Percentiles rank a stretch among this genome's conserved stretches.
Conservation (phyloP, 2,797 vertebrate genomes). For the Tapirus indicus region DNA sequence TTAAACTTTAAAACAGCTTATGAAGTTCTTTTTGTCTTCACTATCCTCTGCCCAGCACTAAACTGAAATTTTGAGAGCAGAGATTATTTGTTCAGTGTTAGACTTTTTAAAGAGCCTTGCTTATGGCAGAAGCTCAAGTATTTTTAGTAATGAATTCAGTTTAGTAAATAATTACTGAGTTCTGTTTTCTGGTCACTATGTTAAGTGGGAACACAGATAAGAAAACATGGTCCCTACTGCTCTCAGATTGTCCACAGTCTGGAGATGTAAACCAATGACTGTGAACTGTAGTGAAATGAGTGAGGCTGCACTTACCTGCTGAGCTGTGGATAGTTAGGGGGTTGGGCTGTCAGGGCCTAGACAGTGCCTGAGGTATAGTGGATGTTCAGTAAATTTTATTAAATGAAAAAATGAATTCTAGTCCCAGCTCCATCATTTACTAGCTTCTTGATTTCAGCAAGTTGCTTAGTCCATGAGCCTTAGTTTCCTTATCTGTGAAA, state of each 20-base stretch:
- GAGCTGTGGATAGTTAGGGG: not conserved
- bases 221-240: not conserved
- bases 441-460: constrained; percentile 45
- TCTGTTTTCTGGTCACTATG: not conserved
- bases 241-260: not conserved
- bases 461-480: not conserved
- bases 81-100: not conserved
- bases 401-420: not conserved
- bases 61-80: not conserved
- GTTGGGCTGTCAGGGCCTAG: not conserved
- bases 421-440: not conserved
- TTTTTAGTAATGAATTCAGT: constrained; percentile 1
- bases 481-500: not conserved
- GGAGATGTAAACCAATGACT: not conserved
- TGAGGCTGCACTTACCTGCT: not conserved
- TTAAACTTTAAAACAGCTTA: constrained; percentile 43
- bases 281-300: not conserved
- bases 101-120: not conserved
- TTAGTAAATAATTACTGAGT: constrained; percentile 1
- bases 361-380: not conserved
- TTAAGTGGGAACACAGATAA: not conserved
- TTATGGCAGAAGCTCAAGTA: not conserved
- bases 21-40: not conserved
- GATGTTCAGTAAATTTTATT: not conserved
- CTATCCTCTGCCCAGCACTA: not conserved